phyloP scores from a whole-genome alignment of 2,113 vertebrate genomes.

The Macroglossus sobrinus region DNA sequence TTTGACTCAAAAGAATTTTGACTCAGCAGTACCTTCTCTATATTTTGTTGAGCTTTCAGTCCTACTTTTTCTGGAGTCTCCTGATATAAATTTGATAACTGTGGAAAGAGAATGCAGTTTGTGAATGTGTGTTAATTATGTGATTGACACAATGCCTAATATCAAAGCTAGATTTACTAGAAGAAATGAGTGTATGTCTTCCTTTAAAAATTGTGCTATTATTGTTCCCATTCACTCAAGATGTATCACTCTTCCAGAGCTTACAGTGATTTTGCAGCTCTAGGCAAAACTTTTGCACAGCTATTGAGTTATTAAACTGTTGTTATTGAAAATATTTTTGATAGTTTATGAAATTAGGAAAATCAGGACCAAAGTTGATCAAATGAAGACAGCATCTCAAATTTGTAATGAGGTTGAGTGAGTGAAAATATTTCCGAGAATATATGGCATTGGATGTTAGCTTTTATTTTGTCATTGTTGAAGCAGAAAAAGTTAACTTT shows the following conservation, averaged over 20 bases:
- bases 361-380: neutral
- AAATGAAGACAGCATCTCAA: constrained; percentile 14
- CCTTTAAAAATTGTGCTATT: neutral
- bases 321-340: neutral
- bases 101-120: neutral
- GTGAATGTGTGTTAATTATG: neutral
- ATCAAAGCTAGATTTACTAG: neutral
- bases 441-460: neutral
- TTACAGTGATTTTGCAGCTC: neutral
- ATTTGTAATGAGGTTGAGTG: neutral
- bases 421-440: constrained; percentile 28
- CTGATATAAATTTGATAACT: neutral
- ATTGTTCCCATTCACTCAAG: neutral
- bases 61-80: neutral
- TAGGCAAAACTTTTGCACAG: neutral
- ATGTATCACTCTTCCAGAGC: neutral
- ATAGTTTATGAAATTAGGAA: constrained; percentile 4
- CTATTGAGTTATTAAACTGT: neutral
- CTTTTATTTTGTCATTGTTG: constrained; percentile 9
- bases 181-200: neutral
- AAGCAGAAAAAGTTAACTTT: neutral
- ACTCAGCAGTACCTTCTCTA: neutral
- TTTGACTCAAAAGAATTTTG: neutral
- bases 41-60: neutral
- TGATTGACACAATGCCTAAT: neutral